These are phyloP conservation scores for Masnerella sp. DNA, from an alignment of 2,888 invertebrate genomes.

Conservation along the genomic window DNA sequence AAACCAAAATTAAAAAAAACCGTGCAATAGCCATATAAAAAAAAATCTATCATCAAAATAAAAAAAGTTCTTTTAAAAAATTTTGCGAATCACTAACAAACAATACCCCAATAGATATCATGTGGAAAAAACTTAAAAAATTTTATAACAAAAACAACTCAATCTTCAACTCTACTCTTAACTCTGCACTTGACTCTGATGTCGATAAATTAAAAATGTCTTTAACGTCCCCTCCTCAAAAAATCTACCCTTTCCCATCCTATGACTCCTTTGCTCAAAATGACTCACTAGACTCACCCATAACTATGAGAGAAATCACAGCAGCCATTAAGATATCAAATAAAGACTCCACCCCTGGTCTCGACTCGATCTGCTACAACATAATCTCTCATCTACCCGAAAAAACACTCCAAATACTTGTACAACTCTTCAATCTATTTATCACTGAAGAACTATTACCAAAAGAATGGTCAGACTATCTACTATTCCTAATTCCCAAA, in stretches of 20 bases:
- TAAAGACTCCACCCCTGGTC: slow-evolving; percentile 15
- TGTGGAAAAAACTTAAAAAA: slow-evolving; percentile 28
- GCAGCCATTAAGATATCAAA: neutral
- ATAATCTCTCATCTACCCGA: slow-evolving; percentile 4
- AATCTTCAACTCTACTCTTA: slow-evolving; percentile 1
- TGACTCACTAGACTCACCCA: neutral
- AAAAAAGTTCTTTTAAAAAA: neutral
- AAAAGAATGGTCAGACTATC: slow-evolving; percentile 4
- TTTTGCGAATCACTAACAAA: slow-evolving; percentile 1
- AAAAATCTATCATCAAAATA: slow-evolving; percentile 2
- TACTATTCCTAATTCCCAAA: slow-evolving; percentile 1
- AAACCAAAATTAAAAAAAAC: slow-evolving; percentile 4
- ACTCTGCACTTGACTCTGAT: neutral
- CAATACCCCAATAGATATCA: slow-evolving; percentile 4
- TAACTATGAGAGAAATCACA: neutral
- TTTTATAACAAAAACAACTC: slow-evolving; percentile 32
- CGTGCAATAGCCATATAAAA: neutral
- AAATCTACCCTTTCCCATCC: neutral
- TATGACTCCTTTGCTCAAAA: neutral
- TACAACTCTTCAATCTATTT: neutral
- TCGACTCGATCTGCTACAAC: slow-evolving; percentile 6
- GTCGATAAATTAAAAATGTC: neutral
- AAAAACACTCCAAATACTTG: neutral
- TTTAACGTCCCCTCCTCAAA: neutral
- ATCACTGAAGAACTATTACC: neutral